Conservation (phyloP, 1,140 invertebrate genomes). For the Venturia canescens region DNA sequence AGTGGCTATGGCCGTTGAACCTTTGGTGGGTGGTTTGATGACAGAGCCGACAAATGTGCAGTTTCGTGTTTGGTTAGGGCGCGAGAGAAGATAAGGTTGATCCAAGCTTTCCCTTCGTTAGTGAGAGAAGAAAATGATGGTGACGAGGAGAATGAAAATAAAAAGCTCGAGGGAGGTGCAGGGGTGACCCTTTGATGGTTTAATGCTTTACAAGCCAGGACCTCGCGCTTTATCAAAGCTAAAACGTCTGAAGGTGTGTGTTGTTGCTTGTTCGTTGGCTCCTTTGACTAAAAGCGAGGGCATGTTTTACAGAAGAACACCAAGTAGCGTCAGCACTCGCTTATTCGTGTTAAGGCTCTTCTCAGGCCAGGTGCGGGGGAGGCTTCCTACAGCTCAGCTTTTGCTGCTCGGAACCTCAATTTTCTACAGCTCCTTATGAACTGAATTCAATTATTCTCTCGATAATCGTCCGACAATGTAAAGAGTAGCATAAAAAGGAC, state of each 20-base stretch:
- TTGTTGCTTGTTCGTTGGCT: conserved; percentile 8
- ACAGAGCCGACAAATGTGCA: too few relatives aligned
- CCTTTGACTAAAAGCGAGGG: conserved; percentile 6
- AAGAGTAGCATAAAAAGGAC: too few relatives aligned
- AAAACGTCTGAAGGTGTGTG: conserved; percentile 12
- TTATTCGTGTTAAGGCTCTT: not conserved
- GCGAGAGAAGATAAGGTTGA: not conserved
- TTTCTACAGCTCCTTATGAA: not conserved
- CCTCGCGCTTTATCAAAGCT: not conserved
- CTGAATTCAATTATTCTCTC: not conserved
- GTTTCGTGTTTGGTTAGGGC: not conserved
- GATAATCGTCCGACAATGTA: too few relatives aligned
- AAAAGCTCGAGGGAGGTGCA: not conserved
- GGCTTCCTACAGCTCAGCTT: not conserved
- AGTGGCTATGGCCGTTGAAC: not conserved
- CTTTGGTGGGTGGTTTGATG: too few relatives aligned
- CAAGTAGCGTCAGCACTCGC: not conserved
- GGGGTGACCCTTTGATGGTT: conserved; percentile 6
- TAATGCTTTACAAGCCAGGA: not conserved
- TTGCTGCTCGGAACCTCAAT: not conserved
- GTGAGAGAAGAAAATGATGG: not conserved
- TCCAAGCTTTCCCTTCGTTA: conserved; percentile 51
- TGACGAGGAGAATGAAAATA: conserved; percentile 9
- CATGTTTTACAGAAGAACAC: not conserved
- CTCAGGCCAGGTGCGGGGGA: not conserved